Evolutionary conservation across 2,797 vertebrate species (phyloP).

Genomic region (Acanthis flammea): DNA sequence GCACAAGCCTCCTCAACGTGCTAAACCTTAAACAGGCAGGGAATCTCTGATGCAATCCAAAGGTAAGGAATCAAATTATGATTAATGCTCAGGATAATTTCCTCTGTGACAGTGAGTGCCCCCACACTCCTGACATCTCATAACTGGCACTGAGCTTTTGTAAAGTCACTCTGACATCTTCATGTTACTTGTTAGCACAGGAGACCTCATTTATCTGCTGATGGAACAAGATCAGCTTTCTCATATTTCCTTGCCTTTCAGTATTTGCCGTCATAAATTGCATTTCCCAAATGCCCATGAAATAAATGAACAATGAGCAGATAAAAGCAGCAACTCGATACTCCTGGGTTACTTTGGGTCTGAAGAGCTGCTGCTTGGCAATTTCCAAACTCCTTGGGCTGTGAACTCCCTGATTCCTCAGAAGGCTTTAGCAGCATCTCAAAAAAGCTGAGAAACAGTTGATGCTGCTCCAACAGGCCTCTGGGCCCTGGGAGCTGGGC

Average conservation of each 20-base stretch:
- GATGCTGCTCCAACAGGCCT: background rate
- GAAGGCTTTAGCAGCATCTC: background rate
- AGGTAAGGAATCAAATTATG: background rate
- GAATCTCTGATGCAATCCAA: background rate
- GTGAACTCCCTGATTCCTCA: background rate
- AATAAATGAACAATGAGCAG: background rate
- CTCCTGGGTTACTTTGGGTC: background rate
- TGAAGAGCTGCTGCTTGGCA: background rate
- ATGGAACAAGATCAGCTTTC: background rate
- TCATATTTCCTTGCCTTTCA: background rate
- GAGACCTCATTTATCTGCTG: background rate
- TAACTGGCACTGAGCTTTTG: background rate
- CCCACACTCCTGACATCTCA: background rate
- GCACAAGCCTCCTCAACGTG: accelerated
- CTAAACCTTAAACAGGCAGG: background rate
- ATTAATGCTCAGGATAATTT: background rate
- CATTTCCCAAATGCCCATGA: background rate
- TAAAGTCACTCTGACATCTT: background rate
- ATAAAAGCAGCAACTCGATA: background rate
- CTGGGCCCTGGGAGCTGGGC: background rate
- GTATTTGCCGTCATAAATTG: background rate
- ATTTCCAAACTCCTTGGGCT: background rate
- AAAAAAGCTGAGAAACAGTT: background rate
- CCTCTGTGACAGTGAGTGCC: background rate
- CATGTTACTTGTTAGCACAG: background rate